Evolutionary conservation across 2,113 vertebrate species (phyloP).

Genomic region (Hemiprocne comata): DNA sequence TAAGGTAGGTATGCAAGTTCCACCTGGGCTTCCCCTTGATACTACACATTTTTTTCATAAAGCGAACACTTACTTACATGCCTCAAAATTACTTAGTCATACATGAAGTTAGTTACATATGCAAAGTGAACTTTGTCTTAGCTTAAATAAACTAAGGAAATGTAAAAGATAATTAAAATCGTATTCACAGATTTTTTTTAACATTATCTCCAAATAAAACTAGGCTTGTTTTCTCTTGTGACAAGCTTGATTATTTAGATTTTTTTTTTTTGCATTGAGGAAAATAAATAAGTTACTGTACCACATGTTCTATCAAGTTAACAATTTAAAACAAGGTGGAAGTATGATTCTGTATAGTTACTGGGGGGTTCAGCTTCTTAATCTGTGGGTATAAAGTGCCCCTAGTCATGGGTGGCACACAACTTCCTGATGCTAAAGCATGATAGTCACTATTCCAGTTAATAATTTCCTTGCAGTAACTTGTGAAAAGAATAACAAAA

Average conservation of each 20-base stretch:
- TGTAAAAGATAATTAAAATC: neutral
- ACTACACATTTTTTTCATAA: neutral
- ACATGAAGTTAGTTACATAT: neutral
- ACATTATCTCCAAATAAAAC: neutral
- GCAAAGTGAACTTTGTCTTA: neutral
- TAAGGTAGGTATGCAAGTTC: neutral
- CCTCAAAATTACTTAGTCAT: neutral
- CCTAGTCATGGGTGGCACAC: neutral
- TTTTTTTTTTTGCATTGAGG: neutral
- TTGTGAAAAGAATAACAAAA: neutral
- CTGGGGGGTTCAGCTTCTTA: neutral
- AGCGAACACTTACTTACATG: neutral
- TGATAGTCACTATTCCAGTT: neutral
- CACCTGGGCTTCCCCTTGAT: neutral
- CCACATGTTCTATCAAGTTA: neutral
- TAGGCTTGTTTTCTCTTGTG: neutral
- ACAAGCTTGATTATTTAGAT: neutral
- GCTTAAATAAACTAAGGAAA: neutral
- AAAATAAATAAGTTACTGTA: neutral
- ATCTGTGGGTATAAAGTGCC: neutral
- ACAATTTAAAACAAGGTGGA: neutral
- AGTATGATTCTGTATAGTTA: neutral
- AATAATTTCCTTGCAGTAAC: neutral
- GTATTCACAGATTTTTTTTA: neutral
- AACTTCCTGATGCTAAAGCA: neutral